Evolutionary conservation across 2,888 invertebrate species (phyloP).

Genomic region (Mycalesis mineus): DNA sequence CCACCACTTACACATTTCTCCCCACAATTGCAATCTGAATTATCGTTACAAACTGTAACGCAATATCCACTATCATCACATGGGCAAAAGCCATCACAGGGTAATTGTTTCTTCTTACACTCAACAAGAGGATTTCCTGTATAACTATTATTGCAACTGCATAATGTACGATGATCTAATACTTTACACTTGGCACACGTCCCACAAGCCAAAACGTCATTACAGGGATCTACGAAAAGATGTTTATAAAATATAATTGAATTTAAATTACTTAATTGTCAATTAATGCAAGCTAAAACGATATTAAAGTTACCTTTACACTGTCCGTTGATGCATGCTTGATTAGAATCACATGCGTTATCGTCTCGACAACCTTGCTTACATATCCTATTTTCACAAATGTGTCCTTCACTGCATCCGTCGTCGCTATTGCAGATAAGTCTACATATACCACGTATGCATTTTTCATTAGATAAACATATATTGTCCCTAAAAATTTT

Average conservation of each 20-base stretch:
- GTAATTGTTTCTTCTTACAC: slow-evolving; percentile 84
- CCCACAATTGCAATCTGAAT: slow-evolving; percentile 87
- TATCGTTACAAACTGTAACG: slow-evolving; percentile 81
- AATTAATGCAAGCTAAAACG: neutral
- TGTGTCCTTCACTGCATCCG: slow-evolving; percentile 87
- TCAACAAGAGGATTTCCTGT: slow-evolving; percentile 89
- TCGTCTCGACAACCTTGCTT: slow-evolving; percentile 92
- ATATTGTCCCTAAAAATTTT: slow-evolving; percentile 82
- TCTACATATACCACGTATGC: slow-evolving; percentile 89
- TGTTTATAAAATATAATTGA: neutral
- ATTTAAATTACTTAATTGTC: neutral
- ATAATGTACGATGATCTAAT: slow-evolving; percentile 89
- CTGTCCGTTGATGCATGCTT: slow-evolving; percentile 89
- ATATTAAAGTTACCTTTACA: slow-evolving; percentile 80
- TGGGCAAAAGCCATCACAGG: slow-evolving; percentile 87
- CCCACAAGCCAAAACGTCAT: slow-evolving; percentile 85
- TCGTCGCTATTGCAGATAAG: slow-evolving; percentile 91
- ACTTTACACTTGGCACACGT: slow-evolving; percentile 90
- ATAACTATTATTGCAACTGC: slow-evolving; percentile 89
- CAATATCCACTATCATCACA: slow-evolving; percentile 91
- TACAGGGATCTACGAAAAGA: slow-evolving; percentile 84
- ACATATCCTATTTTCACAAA: slow-evolving; percentile 92
- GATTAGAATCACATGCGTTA: slow-evolving; percentile 83
- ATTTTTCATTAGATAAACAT: slow-evolving; percentile 91
- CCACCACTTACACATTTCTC: slow-evolving; percentile 86